These are phyloP conservation scores for Centruroides vittatus DNA, from an alignment of 1,140 invertebrate species.

Conservation along the genomic window DNA sequence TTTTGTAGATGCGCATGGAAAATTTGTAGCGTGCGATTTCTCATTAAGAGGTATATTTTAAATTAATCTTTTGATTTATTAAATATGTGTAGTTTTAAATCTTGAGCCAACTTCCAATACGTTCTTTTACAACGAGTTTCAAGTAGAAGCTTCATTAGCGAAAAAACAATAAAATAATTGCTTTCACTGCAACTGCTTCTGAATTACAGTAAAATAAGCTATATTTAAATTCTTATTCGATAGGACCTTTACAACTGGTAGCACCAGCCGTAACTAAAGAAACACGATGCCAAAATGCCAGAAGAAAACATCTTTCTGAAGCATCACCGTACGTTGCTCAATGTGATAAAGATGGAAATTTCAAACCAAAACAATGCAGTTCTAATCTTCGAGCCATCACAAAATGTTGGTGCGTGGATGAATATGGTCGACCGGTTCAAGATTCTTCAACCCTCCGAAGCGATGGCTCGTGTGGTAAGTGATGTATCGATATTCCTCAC, in stretches of 20 bases:
- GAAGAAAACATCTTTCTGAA: not conserved
- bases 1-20: constrained; percentile 23
- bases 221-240: too few relatives aligned
- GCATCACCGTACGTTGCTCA: constrained; percentile 50
- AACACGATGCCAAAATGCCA: not conserved
- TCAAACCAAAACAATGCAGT: constrained; percentile 56
- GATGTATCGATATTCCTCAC: too few relatives aligned
- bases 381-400: constrained; percentile 40
- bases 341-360: constrained; percentile 49
- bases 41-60: too few relatives aligned
- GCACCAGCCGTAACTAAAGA: not conserved
- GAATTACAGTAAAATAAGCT: too few relatives aligned
- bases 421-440: not conserved
- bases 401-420: constrained; percentile 66
- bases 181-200: too few relatives aligned
- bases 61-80: too few relatives aligned
- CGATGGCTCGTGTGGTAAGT: not conserved
- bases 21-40: constrained; percentile 7
- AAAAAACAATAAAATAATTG: too few relatives aligned
- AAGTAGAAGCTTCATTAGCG: too few relatives aligned
- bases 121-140: too few relatives aligned
- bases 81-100: too few relatives aligned
- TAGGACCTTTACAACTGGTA: too few relatives aligned
- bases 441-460: not conserved
- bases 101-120: too few relatives aligned